Evolutionary conservation across 2,797 vertebrate genomes (phyloP).

Genomic region (Molossus molossus): DNA sequence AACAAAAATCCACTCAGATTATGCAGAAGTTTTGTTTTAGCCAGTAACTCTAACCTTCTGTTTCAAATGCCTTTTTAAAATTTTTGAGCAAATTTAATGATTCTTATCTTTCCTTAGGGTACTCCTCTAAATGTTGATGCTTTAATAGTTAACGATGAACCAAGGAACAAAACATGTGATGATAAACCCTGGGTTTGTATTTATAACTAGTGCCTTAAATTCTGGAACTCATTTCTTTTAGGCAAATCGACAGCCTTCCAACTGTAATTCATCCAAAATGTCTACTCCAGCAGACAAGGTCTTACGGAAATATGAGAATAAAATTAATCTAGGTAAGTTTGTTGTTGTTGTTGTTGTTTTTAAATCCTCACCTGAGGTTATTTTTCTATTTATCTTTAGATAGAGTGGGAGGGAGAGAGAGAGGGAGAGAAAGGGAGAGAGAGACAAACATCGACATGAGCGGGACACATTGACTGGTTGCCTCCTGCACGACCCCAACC

Average conservation of each 20-base stretch:
- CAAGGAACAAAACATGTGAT: not conserved
- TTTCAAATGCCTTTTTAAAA: slow-evolving; percentile 50
- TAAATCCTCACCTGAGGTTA: too few species aligned
- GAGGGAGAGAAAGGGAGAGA: too few species aligned
- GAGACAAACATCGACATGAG: too few species aligned
- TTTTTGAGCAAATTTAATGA: not conserved
- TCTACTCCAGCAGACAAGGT: slow-evolving; percentile 95
- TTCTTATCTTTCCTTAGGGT: not conserved
- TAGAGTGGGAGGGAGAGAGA: too few species aligned
- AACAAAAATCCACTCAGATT: not conserved
- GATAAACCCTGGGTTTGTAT: slow-evolving; percentile 7
- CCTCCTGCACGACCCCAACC: too few species aligned
- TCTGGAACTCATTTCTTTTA: slow-evolving; percentile 86
- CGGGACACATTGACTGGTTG: too few species aligned
- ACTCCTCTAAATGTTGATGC: not conserved
- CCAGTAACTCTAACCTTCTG: not conserved
- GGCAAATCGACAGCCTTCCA: slow-evolving; percentile 92
- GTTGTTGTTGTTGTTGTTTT: not conserved
- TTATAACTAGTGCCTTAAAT: not conserved
- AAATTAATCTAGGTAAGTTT: slow-evolving; percentile 96
- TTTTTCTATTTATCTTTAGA: too few species aligned
- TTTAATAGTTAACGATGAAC: not conserved
- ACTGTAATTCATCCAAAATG: slow-evolving; percentile 89
- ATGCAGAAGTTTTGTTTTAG: not conserved
- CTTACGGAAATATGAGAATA: slow-evolving; percentile 96